Base-by-base conservation (phyloP, 2,113 vertebrate genomes). In the Calyptommatus sinebrachiatus region DNA sequence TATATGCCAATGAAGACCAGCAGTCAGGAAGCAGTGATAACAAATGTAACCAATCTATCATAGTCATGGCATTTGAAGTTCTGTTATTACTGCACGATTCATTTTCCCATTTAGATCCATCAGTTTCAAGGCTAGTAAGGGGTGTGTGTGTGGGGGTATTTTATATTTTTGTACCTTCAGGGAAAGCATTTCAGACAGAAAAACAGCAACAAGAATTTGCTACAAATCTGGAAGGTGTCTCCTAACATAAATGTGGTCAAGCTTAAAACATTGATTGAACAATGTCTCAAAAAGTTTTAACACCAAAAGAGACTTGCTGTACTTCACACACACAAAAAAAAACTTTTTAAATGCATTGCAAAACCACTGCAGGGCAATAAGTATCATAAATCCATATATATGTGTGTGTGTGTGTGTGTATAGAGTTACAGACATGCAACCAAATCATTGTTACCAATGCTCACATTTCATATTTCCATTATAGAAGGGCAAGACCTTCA, bases 1-100 rank as follows among this genome's bases (percentile, higher is more conserved):
- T 66, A 22, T 2, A 29, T 77, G 89, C 79, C 80, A 85, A 24
- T 18, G 60, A 87, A 87, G 85, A 84, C 78, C 1, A 79, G 84
- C 74, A 84, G 88, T 66, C 48, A 83, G 85, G 75, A 71, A 81
- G 35, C 67, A 69, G 71, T 62, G 74, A 81, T 14, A 68, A 90
- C 50, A 77, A 85, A 76, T 0, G 57, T 68, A 82, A 71, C 16
- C 83, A 73, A 82, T 89, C 84, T 65, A 21, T 28, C 29, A 70
- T 53, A 50, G 48, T 63, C 60, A 60, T 86, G 81, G 72, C 80
- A 70, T 85, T 80, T 71, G 24, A 81, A 81, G 31, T 8, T 28
- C 62, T 31, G 0, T 85, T 20, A 53, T 41, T 65, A 76, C 80
- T 86, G 3, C 14, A 12, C 7, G 1, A 4, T 68, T 76, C 12